Percentiles rank a stretch among this genome's conserved stretches.
These are phyloP conservation scores for Drosophila kuntzei DNA, from an alignment of 2,888 invertebrate species.

Conservation along the genomic window DNA sequence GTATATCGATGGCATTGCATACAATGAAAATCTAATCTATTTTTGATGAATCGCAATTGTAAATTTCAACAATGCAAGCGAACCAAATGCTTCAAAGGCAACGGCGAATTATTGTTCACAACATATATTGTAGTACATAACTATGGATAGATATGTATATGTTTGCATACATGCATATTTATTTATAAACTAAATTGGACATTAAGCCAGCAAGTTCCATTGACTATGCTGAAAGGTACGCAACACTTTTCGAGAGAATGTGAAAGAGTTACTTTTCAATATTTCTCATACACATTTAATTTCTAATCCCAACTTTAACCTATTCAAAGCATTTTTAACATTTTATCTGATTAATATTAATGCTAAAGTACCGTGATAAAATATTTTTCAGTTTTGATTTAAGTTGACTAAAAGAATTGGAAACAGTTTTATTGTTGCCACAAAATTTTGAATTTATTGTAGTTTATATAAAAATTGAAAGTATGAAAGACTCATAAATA, in stretches of 20 bases:
- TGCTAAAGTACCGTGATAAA: too few species aligned
- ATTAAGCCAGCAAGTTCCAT: neutral
- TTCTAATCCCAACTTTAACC: too few species aligned
- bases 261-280: too few species aligned
- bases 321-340: too few species aligned
- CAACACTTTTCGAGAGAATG: neutral
- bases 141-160: slow-evolving; percentile 1
- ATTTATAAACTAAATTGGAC: slow-evolving; percentile 7
- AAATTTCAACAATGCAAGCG: slow-evolving; percentile 63
- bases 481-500: too few species aligned
- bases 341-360: too few species aligned
- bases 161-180: neutral
- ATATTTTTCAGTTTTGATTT: too few species aligned
- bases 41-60: slow-evolving; percentile 81
- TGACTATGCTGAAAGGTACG: neutral
- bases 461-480: too few species aligned
- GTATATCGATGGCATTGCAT: slow-evolving; percentile 49
- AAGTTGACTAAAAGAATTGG: too few species aligned
- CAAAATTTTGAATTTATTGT: too few species aligned
- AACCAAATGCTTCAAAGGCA: slow-evolving; percentile 45
- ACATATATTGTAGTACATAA: slow-evolving; percentile 14
- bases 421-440: too few species aligned
- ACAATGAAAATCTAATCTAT: slow-evolving; percentile 77
- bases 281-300: too few species aligned
- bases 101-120: slow-evolving; percentile 45